Conservation (phyloP, 1,140 invertebrate genomes). For the Coenobita brevimanus region DNA sequence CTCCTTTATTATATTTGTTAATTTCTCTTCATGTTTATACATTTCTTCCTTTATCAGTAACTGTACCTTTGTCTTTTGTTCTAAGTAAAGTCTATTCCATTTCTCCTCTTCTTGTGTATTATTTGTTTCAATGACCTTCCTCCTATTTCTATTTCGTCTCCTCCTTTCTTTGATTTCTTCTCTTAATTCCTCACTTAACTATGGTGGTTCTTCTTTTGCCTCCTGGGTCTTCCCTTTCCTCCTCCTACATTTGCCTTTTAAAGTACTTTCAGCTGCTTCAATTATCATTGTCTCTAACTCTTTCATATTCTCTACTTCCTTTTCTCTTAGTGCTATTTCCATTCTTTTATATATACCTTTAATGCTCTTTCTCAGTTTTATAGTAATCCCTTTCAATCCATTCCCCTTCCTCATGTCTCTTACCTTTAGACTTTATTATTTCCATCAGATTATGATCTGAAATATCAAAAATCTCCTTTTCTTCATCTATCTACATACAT, state of each 20-base stretch:
- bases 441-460: constrained; percentile 3
- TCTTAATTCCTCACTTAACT: background rate
- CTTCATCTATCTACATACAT: background rate
- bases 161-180: background rate
- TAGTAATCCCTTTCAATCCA: background rate
- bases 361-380: background rate
- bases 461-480: background rate
- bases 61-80: too few relatives aligned
- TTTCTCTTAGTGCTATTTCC: too few relatives aligned
- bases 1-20: too few relatives aligned
- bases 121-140: background rate
- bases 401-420: background rate
- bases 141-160: background rate
- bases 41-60: too few relatives aligned
- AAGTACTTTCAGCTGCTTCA: too few relatives aligned
- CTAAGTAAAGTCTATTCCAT: too few relatives aligned
- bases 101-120: background rate
- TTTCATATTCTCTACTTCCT: too few relatives aligned
- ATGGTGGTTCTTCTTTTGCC: background rate
- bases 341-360: too few relatives aligned
- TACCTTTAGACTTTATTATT: background rate
- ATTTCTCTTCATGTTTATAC: too few relatives aligned
- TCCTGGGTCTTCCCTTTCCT: too few relatives aligned
- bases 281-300: too few relatives aligned
- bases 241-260: too few relatives aligned